Base-by-base conservation (phyloP, 2,113 vertebrate species). In the Limnothrissa miodon region DNA sequence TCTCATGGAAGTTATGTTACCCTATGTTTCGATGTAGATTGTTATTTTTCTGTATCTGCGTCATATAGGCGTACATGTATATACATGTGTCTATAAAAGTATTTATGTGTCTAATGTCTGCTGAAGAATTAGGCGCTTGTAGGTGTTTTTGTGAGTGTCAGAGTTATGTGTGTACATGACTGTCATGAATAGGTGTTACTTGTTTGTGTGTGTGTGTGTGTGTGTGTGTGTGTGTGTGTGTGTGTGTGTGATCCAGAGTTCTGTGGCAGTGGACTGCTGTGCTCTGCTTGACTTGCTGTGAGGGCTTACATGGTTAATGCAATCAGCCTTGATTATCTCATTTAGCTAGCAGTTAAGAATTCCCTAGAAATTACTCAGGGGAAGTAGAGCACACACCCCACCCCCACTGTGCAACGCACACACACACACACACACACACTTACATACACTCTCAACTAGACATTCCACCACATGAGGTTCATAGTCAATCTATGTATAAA, bases 111-210 rank as follows among this genome's bases (percentile, higher is more conserved):
- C 13, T n/a, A 4, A 15, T 66, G 59, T 66, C n/a, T 66, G 59
- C 33, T 5, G 1, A 21, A 23, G 53, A 23, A 5, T 74, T 74
- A 2, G 36, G 13, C n/a, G 23, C 1, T 29, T 78, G 62, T 82
- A 42, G 21, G 36, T 56, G 48, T 84, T 82, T 82, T 80, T 78
- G 78, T 81, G 56, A 62, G 83, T 83, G 82, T 84, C 11, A 79
- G 84, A 66, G 78, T 79, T 86, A 11, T 81, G 82, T 83, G 81
- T 81, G 44, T 25, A 33, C 51, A 45, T 56, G 36, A 53, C 45
- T 82, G 81, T 83, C 80, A 80, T 85, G 86, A 36, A 33, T 74
- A 79, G 81, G 83, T 81, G n/a, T 51, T 83, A 15, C 2, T 62
- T 45, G 45, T 82, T 79, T 86, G 53, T 80, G 45, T 80, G 82